Evolutionary conservation across 1,140 invertebrate species (phyloP).

Genomic region (Drosophila sproati): DNA sequence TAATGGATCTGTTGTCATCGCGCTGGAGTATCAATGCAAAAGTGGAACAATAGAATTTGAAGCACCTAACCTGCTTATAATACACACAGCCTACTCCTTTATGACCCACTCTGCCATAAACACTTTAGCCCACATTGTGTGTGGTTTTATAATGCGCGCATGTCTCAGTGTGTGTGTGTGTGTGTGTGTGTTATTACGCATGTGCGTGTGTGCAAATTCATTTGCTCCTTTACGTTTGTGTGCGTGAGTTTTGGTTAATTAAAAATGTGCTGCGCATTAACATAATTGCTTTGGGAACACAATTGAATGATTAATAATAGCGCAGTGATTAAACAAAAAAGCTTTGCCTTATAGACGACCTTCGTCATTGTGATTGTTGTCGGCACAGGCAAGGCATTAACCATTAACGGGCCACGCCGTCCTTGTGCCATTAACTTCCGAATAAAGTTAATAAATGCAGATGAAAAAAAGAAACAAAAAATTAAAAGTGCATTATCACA

Average conservation of each 20-base stretch:
- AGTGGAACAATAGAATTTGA: conserved; percentile 31
- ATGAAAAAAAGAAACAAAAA: neutral
- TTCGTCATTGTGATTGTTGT: conserved; percentile 36
- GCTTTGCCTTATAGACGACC: conserved; percentile 35
- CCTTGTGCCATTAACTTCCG: neutral
- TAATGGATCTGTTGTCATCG: neutral
- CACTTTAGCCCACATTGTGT: conserved; percentile 46
- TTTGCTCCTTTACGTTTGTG: conserved; percentile 4
- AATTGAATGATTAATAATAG: conserved; percentile 72
- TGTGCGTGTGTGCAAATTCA: conserved; percentile 10
- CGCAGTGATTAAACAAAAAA: conserved; percentile 63
- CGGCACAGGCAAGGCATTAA: neutral
- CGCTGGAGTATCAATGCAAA: conserved; percentile 2
- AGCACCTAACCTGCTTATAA: conserved; percentile 9
- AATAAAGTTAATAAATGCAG: neutral
- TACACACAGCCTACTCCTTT: neutral
- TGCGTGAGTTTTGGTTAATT: conserved; percentile 52
- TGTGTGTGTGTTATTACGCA: neutral
- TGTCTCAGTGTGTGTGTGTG: neutral
- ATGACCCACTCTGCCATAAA: conserved; percentile 38
- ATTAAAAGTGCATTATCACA: neutral
- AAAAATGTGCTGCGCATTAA: conserved; percentile 68
- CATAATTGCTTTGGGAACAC: conserved; percentile 67
- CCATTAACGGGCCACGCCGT: too few relatives aligned
- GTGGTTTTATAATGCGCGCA: conserved; percentile 25